Conservation (phyloP, 2,797 vertebrate species). For the Pelochelys cantorii region DNA sequence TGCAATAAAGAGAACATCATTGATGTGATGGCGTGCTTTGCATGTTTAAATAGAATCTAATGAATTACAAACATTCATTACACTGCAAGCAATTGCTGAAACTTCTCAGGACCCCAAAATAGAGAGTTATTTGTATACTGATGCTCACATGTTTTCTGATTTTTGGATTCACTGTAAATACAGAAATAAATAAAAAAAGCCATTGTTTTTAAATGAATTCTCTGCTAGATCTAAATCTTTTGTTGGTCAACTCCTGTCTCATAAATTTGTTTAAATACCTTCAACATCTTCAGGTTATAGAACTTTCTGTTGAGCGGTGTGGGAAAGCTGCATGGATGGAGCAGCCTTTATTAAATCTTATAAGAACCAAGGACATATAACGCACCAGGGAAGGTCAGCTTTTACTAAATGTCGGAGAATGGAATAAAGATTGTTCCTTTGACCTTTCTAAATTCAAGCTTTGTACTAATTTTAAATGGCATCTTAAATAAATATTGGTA, state of each 20-base stretch:
- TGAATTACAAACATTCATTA: constrained; percentile 83
- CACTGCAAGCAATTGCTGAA: constrained; percentile 74
- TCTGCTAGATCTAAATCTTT: constrained; percentile 54
- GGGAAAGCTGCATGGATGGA: constrained; percentile 13
- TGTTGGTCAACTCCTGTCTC: constrained; percentile 30
- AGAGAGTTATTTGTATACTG: constrained; percentile 79
- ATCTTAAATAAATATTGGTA: constrained; percentile 27
- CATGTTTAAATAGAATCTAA: constrained; percentile 79
- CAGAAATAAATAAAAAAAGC: constrained; percentile 49
- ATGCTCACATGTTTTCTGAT: constrained; percentile 63
- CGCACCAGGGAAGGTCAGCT: constrained; percentile 19
- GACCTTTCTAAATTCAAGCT: constrained; percentile 62
- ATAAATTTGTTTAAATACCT: constrained; percentile 68
- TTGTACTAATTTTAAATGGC: constrained; percentile 54
- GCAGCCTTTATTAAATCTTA: constrained; percentile 46
- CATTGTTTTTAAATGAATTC: constrained; percentile 63
- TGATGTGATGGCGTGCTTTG: constrained; percentile 79
- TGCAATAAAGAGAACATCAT: constrained; percentile 77
- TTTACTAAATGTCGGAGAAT: constrained; percentile 43
- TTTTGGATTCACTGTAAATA: constrained; percentile 52
- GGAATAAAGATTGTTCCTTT: constrained; percentile 29
- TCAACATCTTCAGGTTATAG: constrained; percentile 19
- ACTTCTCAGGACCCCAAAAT: constrained; percentile 80
- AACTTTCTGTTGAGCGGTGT: constrained; percentile 59
- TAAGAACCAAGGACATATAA: constrained; percentile 51